Evolutionary conservation across 2,888 invertebrate genomes (phyloP), one percentile per base, ranked within the genome.

Genomic region (Drosophila prolongata): DNA sequence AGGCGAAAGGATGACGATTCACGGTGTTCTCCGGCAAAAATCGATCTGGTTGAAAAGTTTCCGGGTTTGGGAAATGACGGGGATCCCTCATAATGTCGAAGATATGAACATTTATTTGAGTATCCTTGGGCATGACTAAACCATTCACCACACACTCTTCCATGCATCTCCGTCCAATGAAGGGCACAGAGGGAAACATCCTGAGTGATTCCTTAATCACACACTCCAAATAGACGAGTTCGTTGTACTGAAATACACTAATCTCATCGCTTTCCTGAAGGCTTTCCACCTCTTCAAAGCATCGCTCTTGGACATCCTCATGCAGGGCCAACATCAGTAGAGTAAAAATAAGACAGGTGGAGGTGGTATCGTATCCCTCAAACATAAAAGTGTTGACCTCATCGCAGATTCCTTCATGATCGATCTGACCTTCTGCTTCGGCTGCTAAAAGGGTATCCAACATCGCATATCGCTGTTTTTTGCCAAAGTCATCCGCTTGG

Each of bases 361-460:
- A 93, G 0, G 94, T 94, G 0, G 95, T 95, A 67, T 95, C 95
- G 79, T 95, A 95, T 0, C 95, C 94, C 89, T 94, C 94, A 88
- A 94, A 94, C 94, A 94, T 94, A 65, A 95, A 94, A 0, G 94
- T 95, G 69, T 94, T 94, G 2, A 95, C 94, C 91, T 94, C 94
- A 83, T 94, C 94, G 76, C 93, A 93, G 64, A 95, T 94, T 2
- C 94, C 94, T 54, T 89, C 81, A 71, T 93, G 93, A 78, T 94
- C 93, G 40, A 90, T 90, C 0, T 84, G 69, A 1, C 89, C 89
- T 19, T 90, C 80, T 24, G 81, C 79, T 44, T 90, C 86, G 0
- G 90, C 90, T 5, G 74, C 77, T 3, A 90, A 67, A 0, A 90
- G 54, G 0, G 86, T 89, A 40, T 90, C 90, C 60, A 90, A 49